A percentile compares a stretch with the other conserved stretches of the same genome.
These are phyloP conservation scores for Genyomyrus donnyi DNA, from an alignment of 2,113 vertebrate genomes.

Conservation along the genomic window DNA sequence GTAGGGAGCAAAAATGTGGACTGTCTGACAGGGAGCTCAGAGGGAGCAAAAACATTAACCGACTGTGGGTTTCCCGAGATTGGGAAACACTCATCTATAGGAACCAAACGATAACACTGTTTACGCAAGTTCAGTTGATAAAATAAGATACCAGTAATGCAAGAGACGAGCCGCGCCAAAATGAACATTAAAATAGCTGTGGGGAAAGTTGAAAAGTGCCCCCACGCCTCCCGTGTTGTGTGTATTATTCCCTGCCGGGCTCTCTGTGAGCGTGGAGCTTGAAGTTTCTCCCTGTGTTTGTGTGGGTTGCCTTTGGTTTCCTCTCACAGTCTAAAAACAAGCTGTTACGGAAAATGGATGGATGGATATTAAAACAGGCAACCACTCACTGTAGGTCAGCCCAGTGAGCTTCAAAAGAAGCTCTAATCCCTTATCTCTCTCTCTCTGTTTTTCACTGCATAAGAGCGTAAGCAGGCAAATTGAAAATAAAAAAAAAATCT, in stretches of 20 bases:
- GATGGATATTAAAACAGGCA: not conserved
- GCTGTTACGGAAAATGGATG: not conserved
- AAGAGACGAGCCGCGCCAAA: not conserved
- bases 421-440: not conserved
- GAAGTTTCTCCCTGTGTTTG: not conserved
- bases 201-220: not conserved
- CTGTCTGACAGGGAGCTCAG: not conserved
- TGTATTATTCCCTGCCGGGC: not conserved
- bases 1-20: not conserved
- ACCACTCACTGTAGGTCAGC: not conserved
- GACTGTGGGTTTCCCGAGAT: not conserved
- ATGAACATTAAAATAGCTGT: not conserved
- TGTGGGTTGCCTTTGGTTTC: not conserved
- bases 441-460: not conserved
- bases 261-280: not conserved
- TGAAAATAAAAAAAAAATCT: not conserved
- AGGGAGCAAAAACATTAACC: not conserved
- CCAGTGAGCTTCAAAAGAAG: not conserved
- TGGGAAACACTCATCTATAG: not conserved
- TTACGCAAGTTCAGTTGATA: not conserved
- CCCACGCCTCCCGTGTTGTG: not conserved
- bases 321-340: not conserved
- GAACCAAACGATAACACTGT: not conserved
- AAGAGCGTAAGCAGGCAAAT: not conserved
- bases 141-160: not conserved